Evolutionary conservation across 2,797 vertebrate species (phyloP), one percentile per base, ranked within the genome.

Genomic region (Mycteria americana): DNA sequence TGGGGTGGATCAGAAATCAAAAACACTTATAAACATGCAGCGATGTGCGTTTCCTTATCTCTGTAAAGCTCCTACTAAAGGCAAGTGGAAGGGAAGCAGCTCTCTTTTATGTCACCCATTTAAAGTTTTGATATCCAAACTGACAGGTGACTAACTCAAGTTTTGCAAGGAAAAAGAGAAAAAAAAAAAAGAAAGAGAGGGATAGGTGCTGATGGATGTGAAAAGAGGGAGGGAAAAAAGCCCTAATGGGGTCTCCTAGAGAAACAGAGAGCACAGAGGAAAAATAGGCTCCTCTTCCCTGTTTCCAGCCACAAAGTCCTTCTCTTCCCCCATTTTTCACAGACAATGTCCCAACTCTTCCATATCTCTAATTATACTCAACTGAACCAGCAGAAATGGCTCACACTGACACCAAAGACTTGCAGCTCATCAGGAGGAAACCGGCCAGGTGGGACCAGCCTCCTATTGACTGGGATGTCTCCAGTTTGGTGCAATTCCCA

Each of bases 371-470:
- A 28, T 25, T 25, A 39, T 4, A 31, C 41, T 45, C 53, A 59
- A 15, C 16, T 7, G 9, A 74, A 46, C 17, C 50, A 89, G 62
- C 50, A 59, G 63, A 67, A 88, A 22, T 33, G 50, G 28, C 56
- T 46, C 30, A 63, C 46, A 5, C 22, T 33, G 62, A 35, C 63
- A 72, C 39, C 56, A 25, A 48, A 85, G 37, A 63, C 51, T 11
- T 39, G 35, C 33, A 39, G 60, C 28, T 37, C 41, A 8, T 1
- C 8, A 5, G 48, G 48, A 70, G 15, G n/a, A 65, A 23, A 45
- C 2, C 3, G 2, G 51, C 7, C 1, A 0, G 23, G 27, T 6
- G 13, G 48, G 57, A 30, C 13, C 6, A 0, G 10, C 18, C 24
- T 35, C 57, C 9, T 17, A 24, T 0, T 7, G 45, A 18, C 45